These are phyloP conservation scores for Aphelocoma coerulescens DNA, from an alignment of 2,113 vertebrate genomes.

Conservation along the genomic window DNA sequence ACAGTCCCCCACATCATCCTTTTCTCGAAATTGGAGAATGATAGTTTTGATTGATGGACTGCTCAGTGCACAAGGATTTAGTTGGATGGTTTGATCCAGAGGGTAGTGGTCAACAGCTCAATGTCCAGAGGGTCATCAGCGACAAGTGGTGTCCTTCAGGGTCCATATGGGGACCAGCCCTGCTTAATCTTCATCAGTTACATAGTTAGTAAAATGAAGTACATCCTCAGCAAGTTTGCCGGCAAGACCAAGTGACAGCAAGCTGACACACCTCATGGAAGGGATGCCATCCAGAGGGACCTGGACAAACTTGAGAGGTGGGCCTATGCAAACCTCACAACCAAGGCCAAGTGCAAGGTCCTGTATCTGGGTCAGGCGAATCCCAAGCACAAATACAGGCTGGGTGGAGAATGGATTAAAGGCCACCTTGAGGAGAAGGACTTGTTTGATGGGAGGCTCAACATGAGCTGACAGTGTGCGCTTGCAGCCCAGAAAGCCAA, in stretches of 20 bases:
- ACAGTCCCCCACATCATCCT: not conserved
- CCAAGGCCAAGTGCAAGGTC: not conserved
- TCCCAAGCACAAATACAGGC: not conserved
- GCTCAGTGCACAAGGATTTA: not conserved
- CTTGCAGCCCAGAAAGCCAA: not conserved
- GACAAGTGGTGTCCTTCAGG: not conserved
- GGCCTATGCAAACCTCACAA: not conserved
- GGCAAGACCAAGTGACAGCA: not conserved
- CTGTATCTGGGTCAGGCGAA: not conserved
- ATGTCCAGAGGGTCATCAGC: not conserved
- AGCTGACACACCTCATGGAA: not conserved
- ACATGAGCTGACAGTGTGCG: accelerated
- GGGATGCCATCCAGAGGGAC: no score
- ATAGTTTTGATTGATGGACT: not conserved
- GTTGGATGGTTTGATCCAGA: not conserved
- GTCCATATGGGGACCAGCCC: not conserved
- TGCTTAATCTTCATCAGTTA: not conserved
- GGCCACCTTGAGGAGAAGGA: not conserved
- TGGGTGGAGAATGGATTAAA: not conserved
- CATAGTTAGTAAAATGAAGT: not conserved
- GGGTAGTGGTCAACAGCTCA: not conserved
- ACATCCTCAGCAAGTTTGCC: not conserved
- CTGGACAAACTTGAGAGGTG: not conserved
- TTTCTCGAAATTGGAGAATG: not conserved
- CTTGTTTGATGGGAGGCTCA: not conserved